A percentile compares a stretch with the other conserved stretches of the same genome.
phyloP scores from a whole-genome alignment of 1,140 invertebrate species.

The Caerostris extrusa region DNA sequence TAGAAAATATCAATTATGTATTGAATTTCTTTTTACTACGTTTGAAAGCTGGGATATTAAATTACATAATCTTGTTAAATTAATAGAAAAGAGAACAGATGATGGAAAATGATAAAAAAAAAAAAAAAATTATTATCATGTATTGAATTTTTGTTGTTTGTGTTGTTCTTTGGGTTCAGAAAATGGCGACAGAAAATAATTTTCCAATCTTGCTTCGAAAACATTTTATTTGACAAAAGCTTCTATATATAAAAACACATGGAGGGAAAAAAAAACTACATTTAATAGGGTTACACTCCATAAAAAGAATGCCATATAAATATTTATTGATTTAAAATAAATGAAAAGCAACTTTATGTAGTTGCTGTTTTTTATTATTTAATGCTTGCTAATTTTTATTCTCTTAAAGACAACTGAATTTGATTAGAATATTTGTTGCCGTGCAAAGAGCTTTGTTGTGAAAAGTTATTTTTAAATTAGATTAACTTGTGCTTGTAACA shows the following conservation, averaged over 20 bases:
- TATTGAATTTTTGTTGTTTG: not conserved
- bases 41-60: not conserved
- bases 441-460: not conserved
- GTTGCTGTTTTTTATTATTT: not conserved
- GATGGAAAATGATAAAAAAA: not conserved
- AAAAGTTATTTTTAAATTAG: not conserved
- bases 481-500: too few relatives aligned
- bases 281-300: not conserved
- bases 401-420: not conserved
- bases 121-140: not conserved
- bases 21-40: not conserved
- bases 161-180: not conserved
- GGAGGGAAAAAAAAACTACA: conserved; percentile 3
- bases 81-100: not conserved
- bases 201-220: not conserved
- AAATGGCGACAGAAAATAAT: not conserved
- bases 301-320: not conserved
- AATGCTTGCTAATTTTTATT: not conserved
- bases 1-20: not conserved
- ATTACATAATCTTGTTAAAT: not conserved
- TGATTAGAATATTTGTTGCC: not conserved
- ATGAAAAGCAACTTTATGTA: not conserved
- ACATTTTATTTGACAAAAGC: conserved; percentile 57
- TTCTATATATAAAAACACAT: conserved; percentile 53
- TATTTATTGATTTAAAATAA: not conserved